These are phyloP conservation scores for Myzus persicae DNA, from an alignment of 1,140 invertebrate genomes.

Conservation along the genomic window DNA sequence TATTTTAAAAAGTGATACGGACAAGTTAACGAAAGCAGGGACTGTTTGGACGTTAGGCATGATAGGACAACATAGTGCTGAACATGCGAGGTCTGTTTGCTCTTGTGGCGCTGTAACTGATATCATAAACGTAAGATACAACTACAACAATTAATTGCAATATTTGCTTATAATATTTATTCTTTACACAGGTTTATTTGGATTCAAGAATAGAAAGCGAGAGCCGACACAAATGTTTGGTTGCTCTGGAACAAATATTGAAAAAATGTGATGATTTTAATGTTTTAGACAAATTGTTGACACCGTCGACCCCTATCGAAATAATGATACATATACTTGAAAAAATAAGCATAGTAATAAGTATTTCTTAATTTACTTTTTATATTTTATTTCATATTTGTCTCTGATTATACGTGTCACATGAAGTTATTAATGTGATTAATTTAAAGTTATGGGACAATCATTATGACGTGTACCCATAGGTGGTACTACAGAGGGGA, in stretches of 20 bases:
- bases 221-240: not conserved
- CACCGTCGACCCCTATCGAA: not conserved
- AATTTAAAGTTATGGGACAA: not conserved
- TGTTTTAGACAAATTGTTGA: not conserved
- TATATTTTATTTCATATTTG: not conserved
- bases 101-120: not conserved
- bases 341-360: not conserved
- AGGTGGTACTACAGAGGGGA: too few relatives aligned
- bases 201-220: not conserved
- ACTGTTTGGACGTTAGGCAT: slow-evolving; percentile 29
- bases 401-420: not conserved
- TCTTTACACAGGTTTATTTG: not conserved
- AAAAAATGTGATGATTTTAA: slow-evolving; percentile 12
- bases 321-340: slow-evolving; percentile 16
- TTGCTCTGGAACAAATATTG: slow-evolving; percentile 14
- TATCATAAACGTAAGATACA: slow-evolving; percentile 37
- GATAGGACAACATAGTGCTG: slow-evolving; percentile 39
- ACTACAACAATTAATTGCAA: not conserved
- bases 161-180: not conserved
- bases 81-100: slow-evolving; percentile 1
- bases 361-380: slow-evolving; percentile 15
- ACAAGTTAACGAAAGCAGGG: not conserved
- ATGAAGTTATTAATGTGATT: not conserved
- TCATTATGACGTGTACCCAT: not conserved
- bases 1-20: slow-evolving; percentile 2